A percentile compares a stretch with the other conserved stretches of the same genome.
Evolutionary conservation across 1,140 invertebrate species (phyloP).

Genomic region (Pseudomyrmex gracilis): DNA sequence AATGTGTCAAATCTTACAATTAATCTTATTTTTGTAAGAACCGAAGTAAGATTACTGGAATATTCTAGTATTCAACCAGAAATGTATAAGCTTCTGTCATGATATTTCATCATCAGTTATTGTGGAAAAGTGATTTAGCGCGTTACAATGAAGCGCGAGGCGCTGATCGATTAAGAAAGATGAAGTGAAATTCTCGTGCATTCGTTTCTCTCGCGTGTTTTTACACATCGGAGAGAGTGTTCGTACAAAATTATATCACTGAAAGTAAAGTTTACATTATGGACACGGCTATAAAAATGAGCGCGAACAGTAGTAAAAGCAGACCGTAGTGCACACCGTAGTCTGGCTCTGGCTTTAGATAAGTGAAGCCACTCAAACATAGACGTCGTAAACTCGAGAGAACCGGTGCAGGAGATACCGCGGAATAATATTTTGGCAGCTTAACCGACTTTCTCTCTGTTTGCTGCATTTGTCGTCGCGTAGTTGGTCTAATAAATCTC

Average conservation of each 20-base stretch:
- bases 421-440: constrained; percentile 59
- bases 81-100: constrained; percentile 47
- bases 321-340: constrained; percentile 11
- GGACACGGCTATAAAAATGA: constrained; percentile 23
- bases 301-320: not conserved
- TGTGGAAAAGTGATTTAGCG: constrained; percentile 45
- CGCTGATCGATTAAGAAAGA: constrained; percentile 45
- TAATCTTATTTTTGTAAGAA: constrained; percentile 57
- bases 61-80: constrained; percentile 41
- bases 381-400: constrained; percentile 37
- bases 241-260: no score
- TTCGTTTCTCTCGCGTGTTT: not conserved
- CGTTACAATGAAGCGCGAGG: constrained; percentile 20
- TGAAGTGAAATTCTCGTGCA: not conserved
- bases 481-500: constrained; percentile 53
- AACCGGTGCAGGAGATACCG: constrained; percentile 39
- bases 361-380: constrained; percentile 45
- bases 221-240: not conserved
- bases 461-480: constrained; percentile 50
- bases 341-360: constrained; percentile 18
- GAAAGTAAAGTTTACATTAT: not conserved
- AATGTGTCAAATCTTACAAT: constrained; percentile 57
- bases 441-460: constrained; percentile 56
- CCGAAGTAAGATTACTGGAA: constrained; percentile 32
- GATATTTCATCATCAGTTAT: constrained; percentile 59